Base-by-base conservation (phyloP, 2,797 vertebrate genomes). In the Enteromius viviparus region DNA sequence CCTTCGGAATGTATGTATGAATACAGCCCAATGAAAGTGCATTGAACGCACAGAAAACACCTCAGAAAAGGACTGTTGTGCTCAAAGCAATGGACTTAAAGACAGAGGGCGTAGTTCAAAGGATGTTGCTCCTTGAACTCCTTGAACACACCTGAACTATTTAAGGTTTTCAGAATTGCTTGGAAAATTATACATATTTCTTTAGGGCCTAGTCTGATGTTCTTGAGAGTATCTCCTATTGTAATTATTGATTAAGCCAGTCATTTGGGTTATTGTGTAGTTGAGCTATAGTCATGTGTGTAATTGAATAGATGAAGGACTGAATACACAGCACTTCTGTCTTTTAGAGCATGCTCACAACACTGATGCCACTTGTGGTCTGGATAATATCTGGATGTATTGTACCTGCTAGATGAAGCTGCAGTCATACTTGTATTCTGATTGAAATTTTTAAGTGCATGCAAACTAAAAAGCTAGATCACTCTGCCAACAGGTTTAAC, bases 1-100 rank as follows among this genome's bases (percentile, higher is more conserved):
- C 15, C 34, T 21, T 68, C 17, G 37, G 58, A 71, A 69, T 45
- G 7, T 37, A 78, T 1, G n/a, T 26, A 12, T 40, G 47, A 47
- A 80, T 26, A 15, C 42, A 49, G 6, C 6, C 29, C 58, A 55
- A 32, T 69, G 15, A 75, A 80, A 29, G 11, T 58, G 17, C n/a
- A 70, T 15, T 29, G 68, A 72, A 75, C 14, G 29, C 21, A 49
- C 29, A 64, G 26, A 74, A 23, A 81, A 81, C 14, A 6, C 19
- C 15, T 19, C 2, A 23, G 14, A 81, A 66, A 65, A 11, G 26
- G 58, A 77, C 15, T 34, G 17, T 26, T 11, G 0, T 32, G 5
- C 23, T 47, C 23, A 53, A 10, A 74, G 21, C 19, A 55, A 5
- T 6, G 1, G 5, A 78, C 42, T 51, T 29, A 37, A 78, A 51